Evolutionary conservation across 1,140 invertebrate species (phyloP), one percentile per base, ranked within the genome.

Genomic region (Lepidotrigona ventralis): DNA sequence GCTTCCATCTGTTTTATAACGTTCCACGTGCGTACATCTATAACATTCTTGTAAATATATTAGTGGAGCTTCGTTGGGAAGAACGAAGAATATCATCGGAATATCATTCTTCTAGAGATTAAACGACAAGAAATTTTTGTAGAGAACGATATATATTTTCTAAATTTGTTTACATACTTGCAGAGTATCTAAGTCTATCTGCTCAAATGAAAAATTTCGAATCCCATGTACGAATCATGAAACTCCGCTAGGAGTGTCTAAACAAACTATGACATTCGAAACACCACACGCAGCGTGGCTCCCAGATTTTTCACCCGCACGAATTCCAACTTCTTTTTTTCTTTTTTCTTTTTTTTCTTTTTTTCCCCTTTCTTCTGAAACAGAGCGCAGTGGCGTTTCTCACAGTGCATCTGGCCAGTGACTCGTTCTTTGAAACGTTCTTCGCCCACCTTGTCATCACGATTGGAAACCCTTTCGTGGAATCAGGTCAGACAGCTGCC

Each of bases 401-500:
- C 54, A 51, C 54, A 69, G 26, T 54, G 66, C 74, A 78, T 77
- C 66, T 69, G 74, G 74, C 54, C 53, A 70, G 21, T 60, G 46
- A n/a, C 15, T 63, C 72, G 81, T 73, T 60, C 85, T 79, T 70
- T 84, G 78, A 87, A 87, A 76, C 75, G 39, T 51, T 85, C 78
- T 51, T 85, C 78, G 74, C 58, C 85, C 33, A 88, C 78, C 74
- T 79, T 70, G 82, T 76, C 85, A 79, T 88, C 81, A 77, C 60
- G 81, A 73, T 87, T 79, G 83, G 82, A 81, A 87, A 76, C 79
- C 86, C 79, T 81, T 88, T 85, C 78, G 74, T 58, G 63, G 86
- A 88, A 88, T 87, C 86, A 71, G 86, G 86, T 87, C 86, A 88
- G 82, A 81, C 85, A 88, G 86, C 86, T 88, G 86, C 87, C 86